Base-by-base conservation (phyloP, 92 coral and sea anemone genomes). In the Epizoanthus rinbou region DNA sequence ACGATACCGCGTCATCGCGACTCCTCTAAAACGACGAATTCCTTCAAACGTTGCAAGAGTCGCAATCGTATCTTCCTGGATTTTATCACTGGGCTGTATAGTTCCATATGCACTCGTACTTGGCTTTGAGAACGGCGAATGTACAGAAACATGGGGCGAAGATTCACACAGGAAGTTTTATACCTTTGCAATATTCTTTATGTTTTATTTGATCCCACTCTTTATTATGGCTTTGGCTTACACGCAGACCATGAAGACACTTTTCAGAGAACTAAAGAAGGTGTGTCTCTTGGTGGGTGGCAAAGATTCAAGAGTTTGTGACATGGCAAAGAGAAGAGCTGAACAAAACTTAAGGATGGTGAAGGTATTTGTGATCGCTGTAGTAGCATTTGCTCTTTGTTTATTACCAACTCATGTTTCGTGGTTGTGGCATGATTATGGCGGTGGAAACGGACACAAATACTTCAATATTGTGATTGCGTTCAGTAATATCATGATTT, bases 341-440 rank as follows among this genome's bases (percentile, higher is more conserved):
- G 81, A 76, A 24, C 94, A 91, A 58, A 93, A 93, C 60, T 84
- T 93, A 68, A 84, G 88, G n/a, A 89, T 87, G 84, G 91, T 92
- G 3, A 91, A 91, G 57, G 80, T 93, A 25, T 89, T 92, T 81
- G 87, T 91, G 22, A 84, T 90, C 13, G 98, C 98, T 5, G 98
- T 93, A 2, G 82, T 85, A 2, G 98, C 98, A 23, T 93, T 93
- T 80, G 89, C 91, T 24, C 19, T 89, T 24, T 93, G 98, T 83
- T 73, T 91, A 80, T 81, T 93, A 25, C 98, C 98, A 19, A 91
- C 89, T 6, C 98, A 93, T 57, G 91, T 88, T 9, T 64, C 87
- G 8, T 93, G 98, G 98, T 80, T 93, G 41, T 93, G 98, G 98
- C 87, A 93, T 79, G 98, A 93, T 63, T 93, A 86, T 68, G 95